A percentile compares a stretch with the other conserved stretches of the same genome.
These are phyloP conservation scores for Danio aesculapii DNA, from an alignment of 2,797 vertebrate genomes.

Conservation along the genomic window DNA sequence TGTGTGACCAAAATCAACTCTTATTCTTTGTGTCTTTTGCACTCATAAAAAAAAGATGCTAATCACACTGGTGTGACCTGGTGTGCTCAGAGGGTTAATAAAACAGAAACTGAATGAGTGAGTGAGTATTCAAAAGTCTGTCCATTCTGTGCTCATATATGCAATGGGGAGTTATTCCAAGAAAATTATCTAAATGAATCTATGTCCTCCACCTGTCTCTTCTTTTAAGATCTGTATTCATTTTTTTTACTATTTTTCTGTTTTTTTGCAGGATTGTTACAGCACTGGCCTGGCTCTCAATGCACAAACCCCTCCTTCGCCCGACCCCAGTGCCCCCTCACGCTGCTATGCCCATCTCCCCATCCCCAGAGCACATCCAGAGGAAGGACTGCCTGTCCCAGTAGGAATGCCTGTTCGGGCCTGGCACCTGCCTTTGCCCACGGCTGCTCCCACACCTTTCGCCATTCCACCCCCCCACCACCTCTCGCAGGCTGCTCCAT, in stretches of 20 bases:
- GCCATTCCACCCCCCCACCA: constrained; percentile 51
- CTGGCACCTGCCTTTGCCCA: constrained; percentile 69
- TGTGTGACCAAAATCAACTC: no score
- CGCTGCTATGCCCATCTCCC: constrained; percentile 10
- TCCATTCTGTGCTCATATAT: no score
- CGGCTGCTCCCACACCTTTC: constrained; percentile 59
- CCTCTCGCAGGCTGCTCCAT: constrained; percentile 70
- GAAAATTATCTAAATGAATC: no score
- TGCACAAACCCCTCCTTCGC: background rate
- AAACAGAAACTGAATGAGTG: no score
- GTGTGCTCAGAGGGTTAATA: no score
- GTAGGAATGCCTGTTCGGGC: constrained; percentile 73
- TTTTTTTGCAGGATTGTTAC: background rate
- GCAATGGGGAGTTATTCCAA: no score
- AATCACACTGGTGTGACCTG: no score
- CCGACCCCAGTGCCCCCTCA: background rate
- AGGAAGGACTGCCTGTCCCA: constrained; percentile 61
- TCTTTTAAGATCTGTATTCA: background rate
- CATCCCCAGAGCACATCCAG: constrained; percentile 44
- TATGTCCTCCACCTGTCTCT: background rate
- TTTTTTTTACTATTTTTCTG: no score
- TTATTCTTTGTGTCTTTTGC: no score
- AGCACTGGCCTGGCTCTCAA: constrained; percentile 5
- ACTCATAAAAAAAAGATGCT: no score
- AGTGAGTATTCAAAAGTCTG: no score